Evolutionary conservation across 1,140 invertebrate species (phyloP), one percentile per base, ranked within the genome.

Genomic region (Drosophila ercepeae): DNA sequence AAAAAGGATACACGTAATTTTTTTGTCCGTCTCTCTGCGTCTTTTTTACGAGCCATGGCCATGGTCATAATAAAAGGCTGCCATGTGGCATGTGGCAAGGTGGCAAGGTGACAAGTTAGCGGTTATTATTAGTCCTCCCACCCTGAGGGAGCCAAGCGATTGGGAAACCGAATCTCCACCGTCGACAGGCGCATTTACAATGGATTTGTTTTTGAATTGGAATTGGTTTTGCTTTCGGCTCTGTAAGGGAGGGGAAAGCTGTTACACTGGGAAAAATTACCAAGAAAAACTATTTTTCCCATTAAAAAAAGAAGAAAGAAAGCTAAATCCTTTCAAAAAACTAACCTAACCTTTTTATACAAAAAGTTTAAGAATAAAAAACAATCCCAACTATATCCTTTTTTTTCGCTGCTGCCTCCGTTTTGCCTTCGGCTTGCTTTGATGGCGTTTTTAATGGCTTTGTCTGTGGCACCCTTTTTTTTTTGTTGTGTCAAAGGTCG

Each of bases 381-480:
- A 2, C 21, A 21, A 21, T 21, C 21, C 21, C 21, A 21, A 21
- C 21, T 2, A 21, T 21, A 21, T 21, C 21, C 4, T 21, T 21
- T 21, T 32, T 32, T 41, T 2, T 16, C n/a, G n/a, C n/a, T n/a
- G n/a, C n/a, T n/a, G n/a, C n/a, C n/a, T n/a, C n/a, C n/a, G n/a
- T 41, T 41, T 14, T 7, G 67, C 48, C 50, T 58, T 70, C 50
- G 67, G 68, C 42, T 83, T 58, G 65, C 71, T 72, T 83, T 84
- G 78, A 83, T 83, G 60, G 76, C 79, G 64, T 76, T 86, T 86
- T 86, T 86, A 86, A 84, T 84, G 81, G 81, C 79, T 60, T 73
- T 57, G 65, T 60, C 71, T 75, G 72, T 75, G 64, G 48, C 59
- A 61, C n/a, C n/a, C n/a, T 13, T 13, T 36, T 21, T 21, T 2